These are phyloP conservation scores for Canis aureus DNA, from an alignment of 2,113 vertebrate species.

Conservation along the genomic window DNA sequence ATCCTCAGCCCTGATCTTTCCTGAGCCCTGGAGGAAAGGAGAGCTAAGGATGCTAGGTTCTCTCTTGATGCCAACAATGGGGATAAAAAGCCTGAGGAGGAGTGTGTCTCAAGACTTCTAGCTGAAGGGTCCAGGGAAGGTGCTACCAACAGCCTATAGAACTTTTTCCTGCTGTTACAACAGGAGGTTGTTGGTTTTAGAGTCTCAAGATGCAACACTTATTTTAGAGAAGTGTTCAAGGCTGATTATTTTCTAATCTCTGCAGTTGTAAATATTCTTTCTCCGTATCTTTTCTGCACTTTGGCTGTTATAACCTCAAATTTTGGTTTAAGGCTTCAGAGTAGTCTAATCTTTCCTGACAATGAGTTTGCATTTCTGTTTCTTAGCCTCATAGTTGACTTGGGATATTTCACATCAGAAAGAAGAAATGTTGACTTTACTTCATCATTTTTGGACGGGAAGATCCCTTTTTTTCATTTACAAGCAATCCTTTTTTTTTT, in stretches of 20 bases:
- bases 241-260: neutral
- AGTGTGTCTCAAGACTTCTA: neutral
- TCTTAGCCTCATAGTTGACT: neutral
- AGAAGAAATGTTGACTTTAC: neutral
- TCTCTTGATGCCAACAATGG: neutral
- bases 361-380: neutral
- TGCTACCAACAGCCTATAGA: neutral
- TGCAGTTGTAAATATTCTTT: neutral
- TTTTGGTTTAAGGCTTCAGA: neutral
- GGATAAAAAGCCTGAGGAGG: neutral
- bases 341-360: neutral
- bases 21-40: neutral
- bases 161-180: neutral
- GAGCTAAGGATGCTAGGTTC: neutral
- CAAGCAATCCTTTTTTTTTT: neutral
- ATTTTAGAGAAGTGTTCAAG: neutral
- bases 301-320: neutral
- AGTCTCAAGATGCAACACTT: neutral
- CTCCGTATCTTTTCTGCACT: neutral
- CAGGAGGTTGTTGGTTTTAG: neutral
- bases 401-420: neutral
- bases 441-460: neutral
- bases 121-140: neutral
- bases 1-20: neutral
- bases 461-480: neutral